phyloP scores from a whole-genome alignment of 1,140 invertebrate genomes.

The Cydia strobilella region DNA sequence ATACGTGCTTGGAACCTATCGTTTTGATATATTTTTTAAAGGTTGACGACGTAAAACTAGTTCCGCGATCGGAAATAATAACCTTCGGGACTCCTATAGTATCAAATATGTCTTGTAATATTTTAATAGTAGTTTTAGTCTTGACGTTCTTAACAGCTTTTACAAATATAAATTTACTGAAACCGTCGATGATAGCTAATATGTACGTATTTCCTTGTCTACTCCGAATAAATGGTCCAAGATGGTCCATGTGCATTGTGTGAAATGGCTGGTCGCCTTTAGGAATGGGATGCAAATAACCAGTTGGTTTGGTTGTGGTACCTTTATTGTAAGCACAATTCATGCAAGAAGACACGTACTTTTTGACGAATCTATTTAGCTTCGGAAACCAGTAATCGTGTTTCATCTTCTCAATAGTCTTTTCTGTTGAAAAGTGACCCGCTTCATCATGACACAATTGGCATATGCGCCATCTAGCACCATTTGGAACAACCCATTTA shows the following conservation, averaged over 20 bases:
- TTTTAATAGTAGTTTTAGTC: slow-evolving; percentile 31
- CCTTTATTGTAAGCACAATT: slow-evolving; percentile 37
- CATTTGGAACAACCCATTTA: slow-evolving; percentile 2
- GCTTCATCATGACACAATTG: slow-evolving; percentile 32
- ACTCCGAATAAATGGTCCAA: slow-evolving; percentile 38
- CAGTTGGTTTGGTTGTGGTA: slow-evolving; percentile 25
- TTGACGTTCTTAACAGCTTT: slow-evolving; percentile 20
- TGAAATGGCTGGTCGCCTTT: slow-evolving; percentile 12
- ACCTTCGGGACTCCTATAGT: slow-evolving; percentile 20
- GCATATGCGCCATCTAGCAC: not conserved
- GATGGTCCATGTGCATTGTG: slow-evolving; percentile 36
- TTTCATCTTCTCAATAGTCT: slow-evolving; percentile 33
- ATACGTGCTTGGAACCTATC: slow-evolving; percentile 32
- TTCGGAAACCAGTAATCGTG: slow-evolving; percentile 38
- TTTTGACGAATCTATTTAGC: slow-evolving; percentile 33
- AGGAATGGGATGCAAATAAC: slow-evolving; percentile 32
- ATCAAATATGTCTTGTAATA: slow-evolving; percentile 21
- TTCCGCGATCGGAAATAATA: slow-evolving; percentile 31
- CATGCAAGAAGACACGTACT: slow-evolving; percentile 34
- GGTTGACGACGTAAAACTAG: slow-evolving; percentile 30
- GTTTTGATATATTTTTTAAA: slow-evolving; percentile 22
- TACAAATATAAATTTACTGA: slow-evolving; percentile 43
- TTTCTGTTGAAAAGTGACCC: slow-evolving; percentile 30
- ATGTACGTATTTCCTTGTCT: slow-evolving; percentile 52
- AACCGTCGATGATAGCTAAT: slow-evolving; percentile 55